phyloP scores from a whole-genome alignment of 2,888 invertebrate genomes.

The Dryococelus australis region DNA sequence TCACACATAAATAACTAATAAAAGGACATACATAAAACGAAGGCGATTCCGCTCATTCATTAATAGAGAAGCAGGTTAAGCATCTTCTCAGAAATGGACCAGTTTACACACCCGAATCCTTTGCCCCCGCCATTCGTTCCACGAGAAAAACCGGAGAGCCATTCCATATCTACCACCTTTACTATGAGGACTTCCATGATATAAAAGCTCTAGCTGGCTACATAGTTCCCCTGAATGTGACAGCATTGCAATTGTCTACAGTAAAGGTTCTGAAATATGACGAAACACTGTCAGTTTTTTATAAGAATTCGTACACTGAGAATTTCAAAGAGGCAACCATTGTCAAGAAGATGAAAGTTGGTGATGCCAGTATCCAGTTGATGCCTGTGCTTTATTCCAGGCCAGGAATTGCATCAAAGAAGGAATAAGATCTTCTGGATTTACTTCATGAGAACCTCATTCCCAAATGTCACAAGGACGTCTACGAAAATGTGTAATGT shows the following conservation, averaged over 20 bases:
- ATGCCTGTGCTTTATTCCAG: neutral
- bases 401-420: neutral
- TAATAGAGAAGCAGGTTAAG: neutral
- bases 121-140: neutral
- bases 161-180: neutral
- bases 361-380: neutral
- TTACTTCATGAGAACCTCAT: neutral
- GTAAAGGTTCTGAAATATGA: neutral
- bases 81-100: neutral
- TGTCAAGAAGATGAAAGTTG: neutral
- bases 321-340: neutral
- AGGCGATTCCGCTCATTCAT: neutral
- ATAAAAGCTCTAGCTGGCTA: neutral
- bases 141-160: neutral
- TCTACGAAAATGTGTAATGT: neutral
- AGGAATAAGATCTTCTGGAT: neutral
- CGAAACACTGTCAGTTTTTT: neutral
- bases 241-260: neutral
- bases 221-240: neutral
- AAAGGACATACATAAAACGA: neutral
- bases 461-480: neutral
- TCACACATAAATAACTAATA: neutral
- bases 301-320: too few species aligned
- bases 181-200: neutral
- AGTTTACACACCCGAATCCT: neutral